Percentiles rank a stretch among this genome's conserved stretches.
Conservation (phyloP, 2,888 invertebrate genomes). For the Cistogaster globosa region DNA sequence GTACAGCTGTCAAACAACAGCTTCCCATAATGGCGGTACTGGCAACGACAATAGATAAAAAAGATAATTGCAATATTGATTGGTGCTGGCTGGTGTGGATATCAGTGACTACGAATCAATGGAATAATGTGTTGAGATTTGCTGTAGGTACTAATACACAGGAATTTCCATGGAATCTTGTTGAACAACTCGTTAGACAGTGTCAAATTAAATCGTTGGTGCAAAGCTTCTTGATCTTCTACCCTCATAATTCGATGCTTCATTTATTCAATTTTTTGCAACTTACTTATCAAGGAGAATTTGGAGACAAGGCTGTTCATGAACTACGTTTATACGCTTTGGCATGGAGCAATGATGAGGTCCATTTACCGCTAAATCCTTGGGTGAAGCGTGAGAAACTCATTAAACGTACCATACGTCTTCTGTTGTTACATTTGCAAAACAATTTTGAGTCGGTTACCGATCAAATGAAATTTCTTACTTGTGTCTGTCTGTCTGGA, state of each 20-base stretch:
- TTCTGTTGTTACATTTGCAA: conserved; percentile 86
- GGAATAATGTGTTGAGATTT: conserved; percentile 73
- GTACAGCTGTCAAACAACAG: conserved; percentile 53
- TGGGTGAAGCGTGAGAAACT: conserved; percentile 84
- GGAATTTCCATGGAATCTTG: conserved; percentile 76
- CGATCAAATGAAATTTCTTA: conserved; percentile 87
- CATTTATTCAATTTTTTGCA: conserved; percentile 85
- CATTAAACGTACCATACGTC: conserved; percentile 84
- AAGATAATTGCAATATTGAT: conserved; percentile 74
- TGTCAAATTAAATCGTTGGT: conserved; percentile 86
- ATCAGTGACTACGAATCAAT: conserved; percentile 78
- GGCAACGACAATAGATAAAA: conserved; percentile 76
- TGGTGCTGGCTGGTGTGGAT: conserved; percentile 82
- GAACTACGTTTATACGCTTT: conserved; percentile 81
- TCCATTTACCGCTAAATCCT: conserved; percentile 71
- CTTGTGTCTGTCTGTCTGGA: conserved; percentile 85
- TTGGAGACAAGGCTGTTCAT: conserved; percentile 83
- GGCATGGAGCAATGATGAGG: conserved; percentile 79
- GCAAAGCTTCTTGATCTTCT: conserved; percentile 88
- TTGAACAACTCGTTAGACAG: conserved; percentile 82
- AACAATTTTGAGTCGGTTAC: conserved; percentile 86
- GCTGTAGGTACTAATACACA: conserved; percentile 70
- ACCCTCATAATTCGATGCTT: conserved; percentile 87
- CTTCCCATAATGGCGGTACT: conserved; percentile 80
- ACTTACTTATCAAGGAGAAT: conserved; percentile 84